phyloP scores from a whole-genome alignment of 2,888 invertebrate genomes.

The Cremastobaeus sp. region DNA sequence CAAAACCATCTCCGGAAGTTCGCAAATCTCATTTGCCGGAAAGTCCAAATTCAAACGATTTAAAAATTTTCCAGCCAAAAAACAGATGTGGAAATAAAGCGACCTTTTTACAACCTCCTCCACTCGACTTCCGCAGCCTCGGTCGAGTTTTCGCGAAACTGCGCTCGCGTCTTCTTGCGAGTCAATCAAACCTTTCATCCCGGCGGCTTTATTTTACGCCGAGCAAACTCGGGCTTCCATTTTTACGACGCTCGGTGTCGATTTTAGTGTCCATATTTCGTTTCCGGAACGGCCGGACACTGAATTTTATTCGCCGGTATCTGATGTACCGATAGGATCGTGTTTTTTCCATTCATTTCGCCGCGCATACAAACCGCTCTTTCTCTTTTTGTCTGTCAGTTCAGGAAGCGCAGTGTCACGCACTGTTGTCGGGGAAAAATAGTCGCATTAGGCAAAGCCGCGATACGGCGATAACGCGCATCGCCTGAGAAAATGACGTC shows the following conservation, averaged over 20 bases:
- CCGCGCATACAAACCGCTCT: background rate
- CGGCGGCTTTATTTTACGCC: background rate
- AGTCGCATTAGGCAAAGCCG: conserved; percentile 13
- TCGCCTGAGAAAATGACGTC: conserved; percentile 22
- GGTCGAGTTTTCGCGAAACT: no score
- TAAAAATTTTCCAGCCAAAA: no score
- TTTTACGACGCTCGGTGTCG: conserved; percentile 13
- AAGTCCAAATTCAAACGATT: no score
- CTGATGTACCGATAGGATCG: conserved; percentile 17
- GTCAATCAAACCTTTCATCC: conserved; percentile 19
- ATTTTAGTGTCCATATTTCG: conserved; percentile 35
- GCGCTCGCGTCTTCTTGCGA: no score
- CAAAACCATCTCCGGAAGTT: no score
- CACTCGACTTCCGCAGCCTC: no score
- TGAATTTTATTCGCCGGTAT: conserved; percentile 27
- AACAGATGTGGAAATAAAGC: no score
- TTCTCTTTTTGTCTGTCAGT: background rate
- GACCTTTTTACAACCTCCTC: no score
- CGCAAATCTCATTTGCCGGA: no score
- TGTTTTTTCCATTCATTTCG: background rate
- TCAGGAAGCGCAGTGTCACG: conserved; percentile 32
- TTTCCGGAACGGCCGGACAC: conserved; percentile 35
- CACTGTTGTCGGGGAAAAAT: conserved; percentile 16
- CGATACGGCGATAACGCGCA: conserved; percentile 13
- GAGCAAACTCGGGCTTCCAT: conserved; percentile 7